These are phyloP conservation scores for Triops longicaudatus DNA, from an alignment of 1,140 invertebrate genomes.

Conservation along the genomic window DNA sequence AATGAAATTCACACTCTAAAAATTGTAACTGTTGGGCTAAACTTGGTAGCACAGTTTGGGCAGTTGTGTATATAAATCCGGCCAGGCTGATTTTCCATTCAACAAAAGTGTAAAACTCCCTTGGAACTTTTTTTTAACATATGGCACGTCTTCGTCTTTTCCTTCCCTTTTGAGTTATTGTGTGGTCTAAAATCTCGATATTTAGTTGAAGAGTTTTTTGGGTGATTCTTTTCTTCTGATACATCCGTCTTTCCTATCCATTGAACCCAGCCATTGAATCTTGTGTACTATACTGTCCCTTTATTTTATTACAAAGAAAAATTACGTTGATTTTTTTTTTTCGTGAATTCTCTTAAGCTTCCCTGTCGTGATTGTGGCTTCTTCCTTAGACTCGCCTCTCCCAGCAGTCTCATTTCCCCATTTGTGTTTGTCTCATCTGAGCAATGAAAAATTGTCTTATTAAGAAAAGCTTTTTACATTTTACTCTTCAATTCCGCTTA, in stretches of 20 bases:
- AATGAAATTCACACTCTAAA: not conserved
- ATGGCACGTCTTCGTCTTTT: not conserved
- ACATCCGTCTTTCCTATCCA: not conserved
- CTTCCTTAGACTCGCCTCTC: not conserved
- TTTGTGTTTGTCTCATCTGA: not conserved
- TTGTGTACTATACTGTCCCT: conserved; percentile 7
- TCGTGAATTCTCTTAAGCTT: not conserved
- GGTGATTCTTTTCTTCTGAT: not conserved
- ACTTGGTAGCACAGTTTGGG: not conserved
- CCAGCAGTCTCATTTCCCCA: not conserved
- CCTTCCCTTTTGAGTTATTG: not conserved
- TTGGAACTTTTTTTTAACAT: not conserved
- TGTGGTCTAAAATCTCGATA: not conserved
- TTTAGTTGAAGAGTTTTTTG: not conserved
- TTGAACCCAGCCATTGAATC: not conserved
- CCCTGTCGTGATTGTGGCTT: not conserved
- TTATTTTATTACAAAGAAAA: conserved; percentile 8
- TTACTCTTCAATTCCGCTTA: not conserved
- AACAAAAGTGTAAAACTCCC: conserved; percentile 2
- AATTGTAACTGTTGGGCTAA: not conserved
- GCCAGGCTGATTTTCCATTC: conserved; percentile 9
- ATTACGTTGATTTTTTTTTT: not conserved
- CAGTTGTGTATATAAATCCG: not conserved
- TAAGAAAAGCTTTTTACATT: not conserved
- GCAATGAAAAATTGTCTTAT: not conserved